Base-by-base conservation (phyloP, 2,888 invertebrate genomes). In the Danaus chrysippus region DNA sequence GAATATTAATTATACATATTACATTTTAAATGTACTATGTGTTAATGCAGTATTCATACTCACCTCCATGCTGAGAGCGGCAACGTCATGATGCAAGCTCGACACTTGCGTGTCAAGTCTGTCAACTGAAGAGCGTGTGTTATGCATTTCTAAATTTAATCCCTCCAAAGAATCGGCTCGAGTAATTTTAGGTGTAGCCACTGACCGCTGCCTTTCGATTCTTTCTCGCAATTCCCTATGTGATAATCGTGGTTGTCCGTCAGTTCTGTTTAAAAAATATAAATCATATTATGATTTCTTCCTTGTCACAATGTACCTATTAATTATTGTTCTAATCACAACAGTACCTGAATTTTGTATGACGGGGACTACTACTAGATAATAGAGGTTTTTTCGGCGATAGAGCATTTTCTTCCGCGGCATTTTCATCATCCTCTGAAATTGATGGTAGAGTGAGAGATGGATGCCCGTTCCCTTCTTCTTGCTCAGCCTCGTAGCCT, bases 371-470 rank as follows among this genome's bases (percentile, higher is more conserved):
- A 57, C 93, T 92, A 58, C 93, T 80, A 0, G 94, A 93, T 19
- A 93, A 92, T 1, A 86, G 75, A 3, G 79, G 83, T 74, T 92
- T 94, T 61, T 92, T 94, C 34, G 93, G 94, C 56, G 94, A 93
- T 0, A 93, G 92, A 6, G 94, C 93, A 10, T 92, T 92, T 42
- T 94, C 94, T 63, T 96, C 96, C 43, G 95, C 95, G 34, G 94
- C 94, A 74, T 97, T 97, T 82, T 97, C 98, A 77, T 98, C 98
- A 72, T 98, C 98, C 84, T 98, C 98, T 64, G 97, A 97, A 79
- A 98, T 98, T 44, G 98, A 98, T 2, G 98, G 98, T 54, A 97
- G 86, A 0, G 96, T 96, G 68, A 97, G 86, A 1, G 96, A 95
- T 1, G 96, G 96, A 59, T 94, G 93, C 10, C 96, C 96, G 71